Base-by-base conservation (phyloP, 1,140 invertebrate genomes). In the Forficula auricularia region DNA sequence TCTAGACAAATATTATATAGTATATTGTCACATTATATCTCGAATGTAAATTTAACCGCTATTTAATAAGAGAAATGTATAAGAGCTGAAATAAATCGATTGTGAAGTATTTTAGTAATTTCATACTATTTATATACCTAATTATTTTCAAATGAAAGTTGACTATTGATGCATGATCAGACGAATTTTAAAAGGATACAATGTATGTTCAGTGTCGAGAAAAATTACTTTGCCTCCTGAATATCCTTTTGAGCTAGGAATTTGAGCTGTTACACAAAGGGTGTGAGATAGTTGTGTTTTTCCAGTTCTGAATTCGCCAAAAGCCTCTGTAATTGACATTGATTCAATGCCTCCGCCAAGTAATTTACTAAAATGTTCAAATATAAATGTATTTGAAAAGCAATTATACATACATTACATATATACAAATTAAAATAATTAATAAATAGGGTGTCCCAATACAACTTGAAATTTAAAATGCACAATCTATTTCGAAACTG, bases 311-410 rank as follows among this genome's bases (percentile, higher is more conserved):
- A 87, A 88, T 62, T 91, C 86, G 1, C 86, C 86, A 62, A 90
- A 89, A 18, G 84, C 79, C 66, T 90, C 86, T 20, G 86, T 91
- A 39, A 91, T 86, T 2, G 82, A 75, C 63, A 87, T 87, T 14
- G 85, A 87, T 64, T 90, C 86, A 46, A 90, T 72, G 2, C 86
- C 86, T 42, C 86, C 83, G 22, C 68, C 71, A 20, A 89, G 57
- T 20, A 88, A 62, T 57, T 80, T 79, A 55, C 77, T 81, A 54
- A 15, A 67, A 63, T n/a, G n/a, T n/a, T 43, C 37, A 46, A 43
- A 47, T 15, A 19, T 3, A 41, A n/a, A n/a, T n/a, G n/a, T n/a
- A n/a, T n/a, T n/a, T 30, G 10, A 12, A 2, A 3, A 37, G 3
- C 35, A 37, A 2, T 16, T 16, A 37, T 7, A 8, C 8, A 31